Conservation (phyloP, 1,140 invertebrate genomes). For the Anoplolepis gracilipes region DNA sequence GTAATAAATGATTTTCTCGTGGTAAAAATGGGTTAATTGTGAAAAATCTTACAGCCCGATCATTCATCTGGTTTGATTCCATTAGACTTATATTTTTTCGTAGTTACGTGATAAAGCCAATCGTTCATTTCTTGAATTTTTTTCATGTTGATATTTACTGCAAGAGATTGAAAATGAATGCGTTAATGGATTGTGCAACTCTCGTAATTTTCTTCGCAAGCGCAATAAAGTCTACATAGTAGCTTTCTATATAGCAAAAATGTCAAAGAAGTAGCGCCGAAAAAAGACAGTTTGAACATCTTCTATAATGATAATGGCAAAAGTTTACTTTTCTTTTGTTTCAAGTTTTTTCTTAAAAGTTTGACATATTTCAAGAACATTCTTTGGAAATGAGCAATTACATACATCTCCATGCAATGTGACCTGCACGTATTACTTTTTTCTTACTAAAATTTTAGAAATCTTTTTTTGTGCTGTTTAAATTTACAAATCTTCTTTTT, state of each 20-base stretch:
- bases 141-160: background rate
- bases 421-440: background rate
- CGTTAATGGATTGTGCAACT: conserved; percentile 20
- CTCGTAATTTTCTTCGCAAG: background rate
- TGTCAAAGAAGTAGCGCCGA: background rate
- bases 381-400: conserved; percentile 24
- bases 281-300: background rate
- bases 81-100: background rate
- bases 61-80: background rate
- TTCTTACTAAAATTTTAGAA: background rate
- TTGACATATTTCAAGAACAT: conserved; percentile 26
- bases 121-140: background rate
- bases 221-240: background rate
- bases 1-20: background rate
- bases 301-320: conserved; percentile 31
- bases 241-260: background rate
- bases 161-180: conserved; percentile 14
- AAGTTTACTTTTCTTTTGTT: conserved; percentile 32
- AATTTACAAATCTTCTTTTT: background rate
- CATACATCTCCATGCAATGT: background rate
- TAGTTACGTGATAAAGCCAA: background rate
- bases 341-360: conserved; percentile 27
- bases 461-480: background rate
- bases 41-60: background rate
- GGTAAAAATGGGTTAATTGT: background rate